Conservation (phyloP, 2,888 invertebrate species). For the Watsonalla binaria region DNA sequence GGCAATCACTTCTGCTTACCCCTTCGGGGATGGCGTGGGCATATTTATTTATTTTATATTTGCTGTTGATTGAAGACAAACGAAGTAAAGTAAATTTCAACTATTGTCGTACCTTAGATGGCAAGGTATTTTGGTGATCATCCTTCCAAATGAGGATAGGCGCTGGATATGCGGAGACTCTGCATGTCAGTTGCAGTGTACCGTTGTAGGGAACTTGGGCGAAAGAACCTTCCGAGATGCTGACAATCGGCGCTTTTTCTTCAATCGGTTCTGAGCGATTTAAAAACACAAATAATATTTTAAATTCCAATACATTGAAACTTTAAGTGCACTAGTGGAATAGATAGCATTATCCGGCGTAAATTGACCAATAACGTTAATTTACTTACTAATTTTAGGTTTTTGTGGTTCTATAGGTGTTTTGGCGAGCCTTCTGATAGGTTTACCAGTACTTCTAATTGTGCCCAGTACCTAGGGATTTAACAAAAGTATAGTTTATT, state of each 20-base stretch:
- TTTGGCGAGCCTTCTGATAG: slow-evolving; percentile 11
- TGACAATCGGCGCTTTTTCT: not conserved
- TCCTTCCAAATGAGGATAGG: not conserved
- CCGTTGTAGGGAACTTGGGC: slow-evolving; percentile 6
- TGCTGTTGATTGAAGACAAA: no score
- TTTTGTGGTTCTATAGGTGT: slow-evolving; percentile 12
- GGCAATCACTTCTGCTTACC: no score
- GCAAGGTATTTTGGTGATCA: not conserved
- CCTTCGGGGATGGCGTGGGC: no score
- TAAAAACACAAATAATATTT: not conserved
- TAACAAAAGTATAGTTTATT: not conserved
- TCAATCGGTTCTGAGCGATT: not conserved
- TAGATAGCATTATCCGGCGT: no score
- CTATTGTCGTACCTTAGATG: not conserved
- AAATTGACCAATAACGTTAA: not conserved
- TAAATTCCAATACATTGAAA: not conserved
- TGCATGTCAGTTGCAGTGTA: not conserved
- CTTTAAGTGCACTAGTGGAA: no score
- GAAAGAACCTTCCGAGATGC: not conserved
- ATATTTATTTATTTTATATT: no score
- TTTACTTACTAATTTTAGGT: not conserved
- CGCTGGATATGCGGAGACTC: not conserved
- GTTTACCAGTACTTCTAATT: slow-evolving; percentile 7
- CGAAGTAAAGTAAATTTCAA: no score
- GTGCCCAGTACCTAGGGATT: slow-evolving; percentile 13